These are phyloP conservation scores for Creontiades dilutus DNA, from an alignment of 2,888 invertebrate genomes.

Conservation along the genomic window DNA sequence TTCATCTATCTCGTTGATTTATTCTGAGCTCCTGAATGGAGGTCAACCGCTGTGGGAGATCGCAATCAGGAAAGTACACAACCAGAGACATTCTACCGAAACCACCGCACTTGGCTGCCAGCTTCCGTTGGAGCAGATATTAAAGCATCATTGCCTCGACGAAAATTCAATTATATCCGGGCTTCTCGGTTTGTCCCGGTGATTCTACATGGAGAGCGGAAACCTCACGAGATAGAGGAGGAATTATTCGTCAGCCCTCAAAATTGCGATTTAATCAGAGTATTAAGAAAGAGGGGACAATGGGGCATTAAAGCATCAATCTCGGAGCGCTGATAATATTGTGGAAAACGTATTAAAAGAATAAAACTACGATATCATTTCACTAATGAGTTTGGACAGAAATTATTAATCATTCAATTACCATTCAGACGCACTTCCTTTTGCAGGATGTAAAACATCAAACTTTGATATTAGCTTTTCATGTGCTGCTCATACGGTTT, in stretches of 20 bases:
- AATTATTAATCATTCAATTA: too few species aligned
- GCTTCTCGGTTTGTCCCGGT: not conserved
- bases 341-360: too few species aligned
- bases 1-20: slow-evolving; percentile 1
- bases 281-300: not conserved
- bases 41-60: slow-evolving; percentile 27
- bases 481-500: too few species aligned
- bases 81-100: slow-evolving; percentile 5
- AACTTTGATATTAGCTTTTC: too few species aligned
- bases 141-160: not conserved
- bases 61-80: slow-evolving; percentile 34
- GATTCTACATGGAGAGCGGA: not conserved
- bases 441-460: too few species aligned
- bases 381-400: too few species aligned
- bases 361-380: too few species aligned
- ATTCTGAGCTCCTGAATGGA: slow-evolving; percentile 14
- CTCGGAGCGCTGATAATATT: not conserved
- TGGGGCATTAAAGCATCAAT: not conserved
- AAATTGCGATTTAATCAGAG: slow-evolving; percentile 31
- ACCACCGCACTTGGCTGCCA: not conserved
- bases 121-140: not conserved
- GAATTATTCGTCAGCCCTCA: not conserved
- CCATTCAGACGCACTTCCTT: too few species aligned
- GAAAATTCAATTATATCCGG: slow-evolving; percentile 11
- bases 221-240: not conserved